Base-by-base conservation (phyloP, 2,888 invertebrate species). In the Caenorhabditis panamensis region DNA sequence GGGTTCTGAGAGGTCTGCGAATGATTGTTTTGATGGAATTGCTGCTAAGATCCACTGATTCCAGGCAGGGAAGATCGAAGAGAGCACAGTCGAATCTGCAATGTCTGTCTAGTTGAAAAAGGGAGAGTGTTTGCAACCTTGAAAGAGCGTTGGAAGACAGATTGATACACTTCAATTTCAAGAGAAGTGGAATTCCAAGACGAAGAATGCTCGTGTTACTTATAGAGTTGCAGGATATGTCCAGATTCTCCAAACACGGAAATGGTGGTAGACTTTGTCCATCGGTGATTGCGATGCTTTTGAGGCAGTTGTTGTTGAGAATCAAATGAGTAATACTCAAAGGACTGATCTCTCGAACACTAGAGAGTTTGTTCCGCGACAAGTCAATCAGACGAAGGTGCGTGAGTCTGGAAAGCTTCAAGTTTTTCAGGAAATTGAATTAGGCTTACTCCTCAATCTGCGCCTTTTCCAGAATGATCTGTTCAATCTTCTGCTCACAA, bases 21-120 rank as follows among this genome's bases (percentile, higher is more conserved):
- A 75, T 58, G 18, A 79, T 79, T n/a, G 69, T 79, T 36, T 82
- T 85, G 61, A 88, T 85, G 24, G 82, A 79, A 56, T 88, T 88
- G 20, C 77, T 68, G 36, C 84, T 84, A 54, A 87, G 49, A 68
- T 87, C 84, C 2, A 88, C 59, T 4, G 83, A 78, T 44, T 84
- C 80, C 22, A 88, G 64, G 18, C 41, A 61, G 5, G 79, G 68
- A 56, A 82, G 61, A 41, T 85, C 87, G 73, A 86, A 86, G 0
- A 80, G n/a, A 44, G 72, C 68, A 13, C 81, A 75, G 22, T 87
- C 87, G 54, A 87, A 79, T 51, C 73, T 64, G 53, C 47, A 56
- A 37, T 31, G 9, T 16, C 13, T 20, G 16, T 18, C n/a, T n/a
- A n/a, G n/a, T n/a, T n/a, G n/a, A n/a, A n/a, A n/a, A n/a, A n/a